These are phyloP conservation scores for Bombus vancouverensis DNA, from an alignment of 1,140 invertebrate genomes.

Conservation along the genomic window DNA sequence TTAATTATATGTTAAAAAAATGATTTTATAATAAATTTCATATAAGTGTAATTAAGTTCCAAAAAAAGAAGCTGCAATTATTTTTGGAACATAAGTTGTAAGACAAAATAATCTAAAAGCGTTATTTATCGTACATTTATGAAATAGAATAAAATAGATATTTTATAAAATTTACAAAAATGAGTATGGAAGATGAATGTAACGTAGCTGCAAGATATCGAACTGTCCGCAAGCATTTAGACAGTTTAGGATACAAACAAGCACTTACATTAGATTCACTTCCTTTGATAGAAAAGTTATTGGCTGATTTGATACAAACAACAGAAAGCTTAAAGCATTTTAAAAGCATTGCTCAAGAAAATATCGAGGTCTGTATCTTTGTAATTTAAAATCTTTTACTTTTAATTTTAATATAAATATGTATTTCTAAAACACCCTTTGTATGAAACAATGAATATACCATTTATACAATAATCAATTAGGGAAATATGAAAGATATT, in stretches of 20 bases:
- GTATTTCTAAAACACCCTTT: constrained; percentile 11
- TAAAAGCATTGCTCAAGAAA: constrained; percentile 88
- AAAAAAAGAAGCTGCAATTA: background rate
- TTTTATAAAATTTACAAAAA: constrained; percentile 45
- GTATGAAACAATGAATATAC: constrained; percentile 19
- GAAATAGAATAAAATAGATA: background rate
- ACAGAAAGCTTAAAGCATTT: constrained; percentile 91
- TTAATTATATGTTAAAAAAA: background rate
- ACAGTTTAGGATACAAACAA: constrained; percentile 89
- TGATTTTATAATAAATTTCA: constrained; percentile 2
- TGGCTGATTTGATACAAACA: constrained; percentile 90
- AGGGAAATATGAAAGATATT: background rate
- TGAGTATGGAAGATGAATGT: constrained; percentile 72
- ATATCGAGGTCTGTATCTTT: constrained; percentile 81
- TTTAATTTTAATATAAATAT: background rate
- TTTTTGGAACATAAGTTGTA: background rate
- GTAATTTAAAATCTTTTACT: constrained; percentile 14
- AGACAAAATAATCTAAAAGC: background rate
- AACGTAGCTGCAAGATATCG: constrained; percentile 80
- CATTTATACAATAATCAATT: background rate
- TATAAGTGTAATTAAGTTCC: constrained; percentile 2
- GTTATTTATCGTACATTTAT: background rate
- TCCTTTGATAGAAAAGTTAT: constrained; percentile 88
- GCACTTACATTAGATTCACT: constrained; percentile 88
- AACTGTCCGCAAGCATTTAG: constrained; percentile 84